Evolutionary conservation across 2,113 vertebrate species (phyloP), one percentile per base, ranked within the genome.

Genomic region (Cryptotis parvus): DNA sequence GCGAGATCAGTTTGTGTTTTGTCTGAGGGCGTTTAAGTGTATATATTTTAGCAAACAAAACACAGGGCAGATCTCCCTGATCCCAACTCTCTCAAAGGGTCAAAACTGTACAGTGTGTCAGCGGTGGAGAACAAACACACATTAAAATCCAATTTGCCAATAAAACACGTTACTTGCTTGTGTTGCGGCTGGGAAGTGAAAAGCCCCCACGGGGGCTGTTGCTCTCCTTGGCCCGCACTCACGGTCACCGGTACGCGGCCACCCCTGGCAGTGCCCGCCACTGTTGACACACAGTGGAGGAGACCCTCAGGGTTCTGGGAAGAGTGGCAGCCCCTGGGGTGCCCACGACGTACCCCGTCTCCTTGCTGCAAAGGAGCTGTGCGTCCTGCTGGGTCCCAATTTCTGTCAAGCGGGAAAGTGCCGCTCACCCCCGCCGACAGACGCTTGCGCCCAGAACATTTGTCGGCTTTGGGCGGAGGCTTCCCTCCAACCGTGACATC

Each of bases 1-100:
- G 81, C 91, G 96, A 95, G 96, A 96, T 94, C 95, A 87, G 89
- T 89, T 92, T 91, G 90, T 97, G 95, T 96, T 97, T 95, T 96
- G 96, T 96, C 96, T 97, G 77, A 96, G 91, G 66, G 69, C 73
- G 93, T 87, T 96, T 74, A 84, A 82, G 89, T 92, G 88, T 95
- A 91, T 82, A 87, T 18, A 39, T 72, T 4, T 39, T 26, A 39
- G 41, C 18, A 91, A 89, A 94, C 94, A 92, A 89, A 93, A 89
- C 89, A 93, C 81, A 95, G 49, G 95, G 89, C 72, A 93, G 94
- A 90, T 93, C 94, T 91, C 87, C 92, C 84, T 84, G 83, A 69
- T 91, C 81, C 70, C 41, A 63, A 92, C 52, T 95, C 86, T 93
- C 89, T 95, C 79, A 92, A 95, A 95, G 91, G 92, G 88, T 88